Base-by-base conservation (phyloP, 2,888 invertebrate genomes). In the Brachypalpus laphriformis region DNA sequence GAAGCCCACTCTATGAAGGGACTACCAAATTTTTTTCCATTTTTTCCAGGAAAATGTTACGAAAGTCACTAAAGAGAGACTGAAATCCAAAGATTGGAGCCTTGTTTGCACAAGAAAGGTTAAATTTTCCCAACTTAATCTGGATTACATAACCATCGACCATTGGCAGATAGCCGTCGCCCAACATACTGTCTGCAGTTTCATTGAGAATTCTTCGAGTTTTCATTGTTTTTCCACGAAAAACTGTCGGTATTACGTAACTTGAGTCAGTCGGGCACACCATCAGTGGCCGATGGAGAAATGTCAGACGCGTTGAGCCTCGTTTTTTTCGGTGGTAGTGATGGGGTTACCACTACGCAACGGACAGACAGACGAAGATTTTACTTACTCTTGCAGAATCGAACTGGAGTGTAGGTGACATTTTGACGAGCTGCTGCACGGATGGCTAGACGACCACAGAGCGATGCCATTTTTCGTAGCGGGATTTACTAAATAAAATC, bases 371-470 rank as follows among this genome's bases (percentile, higher is more conserved):
- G n/a, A n/a, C 47, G 3, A 11, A 54, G 22, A 42, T 45, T 34
- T 14, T 16, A 90, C 94, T 94, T 94, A 95, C 95, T 94, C 94
- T 94, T 95, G 90, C 95, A 94, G 89, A 94, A 93, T 88, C 93
- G 93, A 89, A 94, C 94, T 89, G 94, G 93, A 88, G 94, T 93
- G 90, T 94, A 93, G 88, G 94, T 90, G 88, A 94, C 93, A 93
- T 94, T 94, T 92, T 93, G 94, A 90, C 94, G 93, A 89, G 94
- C 94, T 89, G 94, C 94, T 89, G 94, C 94, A 93, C 93, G 94
- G 86, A 94, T 92, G 89, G 94, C 92, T 92, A 95, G 93, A 93
- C 95, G 95, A 93, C 95, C 94, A 93, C 95, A 96, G 91, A 96
- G 92, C 89, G 95, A 95, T 93, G 96, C 95, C 96, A 96, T 96